Evolutionary conservation across 1,140 invertebrate species (phyloP).

Genomic region (Drosophila kohkoa): DNA sequence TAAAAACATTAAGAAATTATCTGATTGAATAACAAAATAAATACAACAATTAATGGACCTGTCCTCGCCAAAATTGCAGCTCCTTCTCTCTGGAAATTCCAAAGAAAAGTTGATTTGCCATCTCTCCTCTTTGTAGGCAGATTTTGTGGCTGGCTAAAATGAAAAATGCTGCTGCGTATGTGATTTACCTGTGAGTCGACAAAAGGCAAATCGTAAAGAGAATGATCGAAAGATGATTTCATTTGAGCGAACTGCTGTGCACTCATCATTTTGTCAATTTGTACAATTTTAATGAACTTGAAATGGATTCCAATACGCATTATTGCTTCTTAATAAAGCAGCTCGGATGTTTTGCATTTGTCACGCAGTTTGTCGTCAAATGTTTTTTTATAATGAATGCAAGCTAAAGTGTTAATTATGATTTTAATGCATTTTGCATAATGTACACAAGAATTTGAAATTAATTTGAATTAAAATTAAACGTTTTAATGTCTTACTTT

Average conservation of each 20-base stretch:
- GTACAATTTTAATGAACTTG: neutral
- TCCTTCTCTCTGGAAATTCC: neutral
- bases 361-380: too few species aligned
- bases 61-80: neutral
- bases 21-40: too few species aligned
- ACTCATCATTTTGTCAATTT: constrained; percentile 4
- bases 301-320: neutral
- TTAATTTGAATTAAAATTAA: too few species aligned
- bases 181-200: constrained; percentile 1
- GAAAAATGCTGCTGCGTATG: neutral
- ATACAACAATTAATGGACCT: too few species aligned
- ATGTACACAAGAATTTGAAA: too few species aligned
- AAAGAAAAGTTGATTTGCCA: neutral
- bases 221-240: neutral
- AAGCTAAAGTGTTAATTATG: too few species aligned
- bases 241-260: neutral
- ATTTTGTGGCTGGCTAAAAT: constrained; percentile 16
- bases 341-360: neutral
- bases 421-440: too few species aligned
- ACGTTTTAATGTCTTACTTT: too few species aligned
- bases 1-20: too few species aligned
- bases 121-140: neutral
- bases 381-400: too few species aligned
- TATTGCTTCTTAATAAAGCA: neutral
- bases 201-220: neutral